Evolutionary conservation across 92 coral and sea anemone genomes (phyloP).

Genomic region (Palythoa heliodiscus): DNA sequence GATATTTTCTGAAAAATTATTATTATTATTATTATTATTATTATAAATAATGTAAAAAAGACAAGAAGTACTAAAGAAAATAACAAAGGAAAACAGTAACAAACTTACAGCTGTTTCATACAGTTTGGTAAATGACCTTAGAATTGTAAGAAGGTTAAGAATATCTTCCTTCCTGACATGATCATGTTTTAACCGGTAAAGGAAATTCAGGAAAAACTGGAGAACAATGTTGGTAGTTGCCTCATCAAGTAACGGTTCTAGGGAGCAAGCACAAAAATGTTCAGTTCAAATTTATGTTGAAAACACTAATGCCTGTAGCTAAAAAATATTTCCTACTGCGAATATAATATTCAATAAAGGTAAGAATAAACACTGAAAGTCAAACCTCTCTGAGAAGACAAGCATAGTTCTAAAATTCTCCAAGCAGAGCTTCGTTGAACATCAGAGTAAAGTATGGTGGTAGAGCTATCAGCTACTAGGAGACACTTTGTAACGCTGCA

Average conservation of each 20-base stretch:
- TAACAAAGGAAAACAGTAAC: too few species aligned
- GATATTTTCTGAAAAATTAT: not conserved
- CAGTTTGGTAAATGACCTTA: conserved; percentile 15
- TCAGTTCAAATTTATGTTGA: too few species aligned
- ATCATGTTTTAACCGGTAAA: not conserved
- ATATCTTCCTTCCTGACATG: conserved; percentile 2
- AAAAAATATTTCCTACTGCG: too few species aligned
- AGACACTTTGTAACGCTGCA: conserved; percentile 8
- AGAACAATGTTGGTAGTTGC: conserved; percentile 21
- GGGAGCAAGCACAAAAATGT: not conserved
- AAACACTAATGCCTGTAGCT: too few species aligned
- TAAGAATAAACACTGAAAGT: not conserved
- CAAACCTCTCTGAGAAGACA: conserved; percentile 25
- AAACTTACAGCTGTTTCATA: conserved; percentile 30
- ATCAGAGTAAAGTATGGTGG: not conserved
- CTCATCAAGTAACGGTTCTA: conserved; percentile 15
- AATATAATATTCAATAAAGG: not conserved
- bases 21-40: too few species aligned
- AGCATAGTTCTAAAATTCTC: conserved; percentile 27
- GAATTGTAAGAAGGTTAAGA: not conserved
- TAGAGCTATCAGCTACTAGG: not conserved
- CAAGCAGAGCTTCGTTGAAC: conserved; percentile 24
- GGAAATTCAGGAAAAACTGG: conserved; percentile 8
- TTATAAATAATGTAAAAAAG: too few species aligned
- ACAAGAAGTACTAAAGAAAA: too few species aligned